A percentile compares a stretch with the other conserved stretches of the same genome.
Conservation (phyloP, 2,888 invertebrate species). For the Fissipunctia ypsillon region DNA sequence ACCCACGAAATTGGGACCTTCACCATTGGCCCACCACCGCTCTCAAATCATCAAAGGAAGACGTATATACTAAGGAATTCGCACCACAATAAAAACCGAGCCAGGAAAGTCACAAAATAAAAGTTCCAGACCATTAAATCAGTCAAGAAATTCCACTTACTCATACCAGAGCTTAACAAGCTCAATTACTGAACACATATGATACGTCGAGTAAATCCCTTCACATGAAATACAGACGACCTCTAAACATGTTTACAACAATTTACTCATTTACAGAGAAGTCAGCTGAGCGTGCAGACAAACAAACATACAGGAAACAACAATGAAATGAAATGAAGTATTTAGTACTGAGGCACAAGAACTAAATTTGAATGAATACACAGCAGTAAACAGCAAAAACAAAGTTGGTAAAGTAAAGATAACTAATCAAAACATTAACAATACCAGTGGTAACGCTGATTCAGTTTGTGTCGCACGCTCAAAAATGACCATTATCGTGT, state of each 20-base stretch:
- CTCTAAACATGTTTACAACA: constrained; percentile 76
- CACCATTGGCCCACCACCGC: too few species aligned
- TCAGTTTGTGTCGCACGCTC: constrained; percentile 67
- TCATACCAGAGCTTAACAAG: constrained; percentile 52
- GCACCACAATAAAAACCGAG: not conserved
- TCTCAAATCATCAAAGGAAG: not conserved
- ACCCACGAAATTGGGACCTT: not conserved
- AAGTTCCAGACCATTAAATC: constrained; percentile 37
- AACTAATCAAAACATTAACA: constrained; percentile 76
- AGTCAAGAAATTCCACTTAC: constrained; percentile 37
- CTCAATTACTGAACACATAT: constrained; percentile 56
- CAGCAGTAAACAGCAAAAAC: constrained; percentile 61
- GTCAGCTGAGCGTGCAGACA: constrained; percentile 68
- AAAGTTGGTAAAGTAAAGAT: constrained; percentile 73
- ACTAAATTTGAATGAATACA: constrained; percentile 61
- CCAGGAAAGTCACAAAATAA: constrained; percentile 15
- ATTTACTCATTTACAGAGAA: constrained; percentile 76
- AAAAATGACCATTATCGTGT: constrained; percentile 68
- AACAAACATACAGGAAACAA: constrained; percentile 38
- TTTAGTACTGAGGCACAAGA: constrained; percentile 64
- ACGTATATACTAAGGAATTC: not conserved
- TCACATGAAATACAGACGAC: constrained; percentile 64
- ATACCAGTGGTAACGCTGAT: constrained; percentile 73
- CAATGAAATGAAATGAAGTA: constrained; percentile 35
- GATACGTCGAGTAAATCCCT: constrained; percentile 49